These are phyloP conservation scores for Holothuria leucospilota DNA, from an alignment of 53 echinoderm and acorn worm genomes.

Conservation along the genomic window DNA sequence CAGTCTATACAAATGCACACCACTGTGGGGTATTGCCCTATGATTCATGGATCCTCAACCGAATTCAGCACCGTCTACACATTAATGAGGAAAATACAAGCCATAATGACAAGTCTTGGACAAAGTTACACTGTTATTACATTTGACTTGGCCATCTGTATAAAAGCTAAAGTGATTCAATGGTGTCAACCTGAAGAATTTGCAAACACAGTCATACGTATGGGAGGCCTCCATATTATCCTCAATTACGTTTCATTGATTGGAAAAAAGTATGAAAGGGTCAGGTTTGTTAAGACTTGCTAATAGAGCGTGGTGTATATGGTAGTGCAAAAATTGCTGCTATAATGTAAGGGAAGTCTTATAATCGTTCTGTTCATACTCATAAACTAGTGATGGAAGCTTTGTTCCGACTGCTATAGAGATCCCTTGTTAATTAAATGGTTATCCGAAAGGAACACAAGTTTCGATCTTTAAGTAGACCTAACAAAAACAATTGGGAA, in stretches of 20 bases:
- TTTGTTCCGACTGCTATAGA: constrained; percentile 3
- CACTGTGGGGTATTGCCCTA: constrained; percentile 47
- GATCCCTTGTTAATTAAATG: neutral
- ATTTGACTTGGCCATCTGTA: no score
- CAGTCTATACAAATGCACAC: neutral
- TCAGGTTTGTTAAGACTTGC: constrained; percentile 21
- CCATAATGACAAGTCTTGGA: constrained; percentile 23
- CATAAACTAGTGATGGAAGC: constrained; percentile 9
- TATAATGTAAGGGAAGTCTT: neutral
- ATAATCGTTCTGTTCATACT: neutral
- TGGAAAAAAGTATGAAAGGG: constrained; percentile 5
- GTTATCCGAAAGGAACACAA: no score
- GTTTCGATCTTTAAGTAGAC: no score
- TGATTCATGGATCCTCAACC: constrained; percentile 50
- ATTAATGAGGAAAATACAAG: constrained; percentile 46
- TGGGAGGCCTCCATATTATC: constrained; percentile 15
- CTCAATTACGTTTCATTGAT: neutral
- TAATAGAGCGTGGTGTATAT: constrained; percentile 1
- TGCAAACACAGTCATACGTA: constrained; percentile 29
- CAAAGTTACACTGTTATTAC: neutral
- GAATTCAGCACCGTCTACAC: constrained; percentile 45
- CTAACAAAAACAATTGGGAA: no score
- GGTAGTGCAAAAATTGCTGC: neutral
- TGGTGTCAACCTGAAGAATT: constrained; percentile 53
- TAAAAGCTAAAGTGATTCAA: neutral